Base-by-base conservation (phyloP, 2,888 invertebrate genomes). In the Protonemura montana region DNA sequence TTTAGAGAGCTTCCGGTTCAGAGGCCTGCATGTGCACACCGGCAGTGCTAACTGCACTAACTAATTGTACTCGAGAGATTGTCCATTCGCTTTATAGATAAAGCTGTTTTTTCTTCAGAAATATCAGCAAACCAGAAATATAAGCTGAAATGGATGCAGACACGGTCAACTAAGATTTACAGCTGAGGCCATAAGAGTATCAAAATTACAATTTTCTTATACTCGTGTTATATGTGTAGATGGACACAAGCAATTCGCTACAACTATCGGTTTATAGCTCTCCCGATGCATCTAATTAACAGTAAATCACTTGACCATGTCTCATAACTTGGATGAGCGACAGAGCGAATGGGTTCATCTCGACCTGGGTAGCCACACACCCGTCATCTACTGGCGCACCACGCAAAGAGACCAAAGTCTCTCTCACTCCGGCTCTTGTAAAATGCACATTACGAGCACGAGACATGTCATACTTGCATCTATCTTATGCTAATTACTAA, bases 401-500 rank as follows among this genome's bases (percentile, higher is more conserved):
- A 21, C 59, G 59, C 21, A 59, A 59, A 2, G 3, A 25, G n/a
- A 5, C n/a, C 26, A 2, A 27, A 1, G 10, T 28, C 78, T 28
- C 29, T 78, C 27, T 5, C 27, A 10, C 81, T 29, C 30, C 81
- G 16, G 59, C 59, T 3, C 59, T 59, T 59, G 35, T 78, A 3
- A 29, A 30, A 1, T 29, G 29, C 27, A 81, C 81, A 29, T 81
- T 81, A 82, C 82, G 6, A 59, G 59, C 59, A 82, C 82, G 42
- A 82, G 41, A 82, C 41, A n/a, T 42, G 25, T 21, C 26, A n/a
- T 30, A 41, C 41, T 82, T 82, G 41, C 42, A 41, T 82, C 30
- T 41, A 41, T 82, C 35, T 42, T 81, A 81, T 81, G 81, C 30
- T 81, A 81, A 81, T 81, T 81, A 81, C 30, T 81, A 81, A 81